phyloP scores from a whole-genome alignment of 2,113 vertebrate species.

The Haliaeetus leucogaster region DNA sequence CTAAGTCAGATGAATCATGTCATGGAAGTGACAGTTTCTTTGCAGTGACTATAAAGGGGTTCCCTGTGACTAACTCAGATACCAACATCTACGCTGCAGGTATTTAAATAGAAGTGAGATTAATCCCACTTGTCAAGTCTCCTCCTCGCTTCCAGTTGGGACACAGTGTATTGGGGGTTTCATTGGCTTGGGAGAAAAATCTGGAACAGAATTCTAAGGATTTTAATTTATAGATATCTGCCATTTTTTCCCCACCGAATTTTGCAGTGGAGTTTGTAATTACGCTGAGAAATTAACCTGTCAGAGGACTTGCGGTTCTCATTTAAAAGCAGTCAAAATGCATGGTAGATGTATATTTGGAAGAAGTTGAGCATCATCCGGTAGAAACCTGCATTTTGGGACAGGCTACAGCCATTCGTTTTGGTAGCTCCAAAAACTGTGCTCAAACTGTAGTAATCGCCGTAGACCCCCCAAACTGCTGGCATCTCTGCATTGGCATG shows the following conservation, averaged over 20 bases:
- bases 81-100: not conserved
- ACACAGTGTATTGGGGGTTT: not conserved
- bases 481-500: not conserved
- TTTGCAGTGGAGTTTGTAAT: not conserved
- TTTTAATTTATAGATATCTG: not conserved
- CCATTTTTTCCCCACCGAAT: not conserved
- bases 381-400: not conserved
- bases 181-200: not conserved
- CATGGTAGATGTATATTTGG: not conserved
- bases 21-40: not conserved
- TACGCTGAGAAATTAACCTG: fast-evolving
- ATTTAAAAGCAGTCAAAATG: not conserved
- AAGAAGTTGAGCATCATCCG: not conserved
- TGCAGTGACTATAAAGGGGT: not conserved
- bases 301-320: not conserved
- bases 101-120: not conserved
- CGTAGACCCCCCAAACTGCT: not conserved
- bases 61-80: not conserved
- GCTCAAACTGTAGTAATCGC: not conserved
- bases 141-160: not conserved
- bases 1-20: not conserved
- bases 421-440: not conserved
- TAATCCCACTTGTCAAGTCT: not conserved
- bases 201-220: not conserved
- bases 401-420: not conserved